phyloP scores from a whole-genome alignment of 1,140 invertebrate species.

The Euura saliciscinereae region DNA sequence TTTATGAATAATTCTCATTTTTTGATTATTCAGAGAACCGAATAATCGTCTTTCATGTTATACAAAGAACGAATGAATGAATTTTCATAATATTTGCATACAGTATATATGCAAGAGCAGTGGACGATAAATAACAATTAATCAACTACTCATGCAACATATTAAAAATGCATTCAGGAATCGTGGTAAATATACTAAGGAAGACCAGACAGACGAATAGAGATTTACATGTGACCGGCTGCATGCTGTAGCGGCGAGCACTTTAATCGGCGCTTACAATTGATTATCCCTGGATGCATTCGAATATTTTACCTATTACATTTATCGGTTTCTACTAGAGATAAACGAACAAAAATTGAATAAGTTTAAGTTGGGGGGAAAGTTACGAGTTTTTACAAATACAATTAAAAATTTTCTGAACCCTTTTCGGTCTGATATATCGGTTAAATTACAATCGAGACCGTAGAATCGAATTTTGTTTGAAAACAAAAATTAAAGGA shows the following conservation, averaged over 20 bases:
- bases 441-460: too few species aligned
- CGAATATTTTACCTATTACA: too few species aligned
- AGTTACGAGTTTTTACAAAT: too few species aligned
- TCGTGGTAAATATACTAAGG: too few species aligned
- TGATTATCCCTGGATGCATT: neutral
- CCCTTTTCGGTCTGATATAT: too few species aligned
- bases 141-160: slow-evolving; percentile 4
- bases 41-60: neutral
- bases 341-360: neutral
- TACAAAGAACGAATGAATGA: neutral
- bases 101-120: neutral
- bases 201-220: neutral
- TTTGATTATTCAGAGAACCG: too few species aligned
- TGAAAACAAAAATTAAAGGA: neutral
- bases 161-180: slow-evolving; percentile 4
- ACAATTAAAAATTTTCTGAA: too few species aligned
- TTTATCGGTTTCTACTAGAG: neutral
- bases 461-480: too few species aligned
- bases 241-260: neutral
- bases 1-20: too few species aligned
- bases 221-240: neutral
- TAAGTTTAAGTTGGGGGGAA: too few species aligned
- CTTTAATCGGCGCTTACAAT: neutral
- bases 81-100: neutral
- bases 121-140: too few species aligned